These are phyloP conservation scores for Drosophila engyochracea DNA, from an alignment of 2,888 invertebrate genomes.

Conservation along the genomic window DNA sequence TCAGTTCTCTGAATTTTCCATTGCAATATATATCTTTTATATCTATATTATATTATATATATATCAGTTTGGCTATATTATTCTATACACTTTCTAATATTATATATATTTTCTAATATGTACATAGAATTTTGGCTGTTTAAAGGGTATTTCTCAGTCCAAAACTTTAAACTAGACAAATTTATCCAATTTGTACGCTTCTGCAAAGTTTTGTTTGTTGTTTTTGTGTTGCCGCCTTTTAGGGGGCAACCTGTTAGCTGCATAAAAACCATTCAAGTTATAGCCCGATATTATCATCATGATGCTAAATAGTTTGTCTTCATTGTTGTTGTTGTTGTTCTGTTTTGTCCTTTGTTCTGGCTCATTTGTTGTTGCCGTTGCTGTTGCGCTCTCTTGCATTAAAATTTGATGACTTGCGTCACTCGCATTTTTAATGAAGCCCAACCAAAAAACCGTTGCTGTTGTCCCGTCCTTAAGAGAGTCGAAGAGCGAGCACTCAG, in stretches of 20 bases:
- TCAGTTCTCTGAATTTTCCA: not conserved
- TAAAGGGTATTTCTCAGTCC: constrained; percentile 1
- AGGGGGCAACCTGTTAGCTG: constrained; percentile 59
- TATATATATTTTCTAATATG: not conserved
- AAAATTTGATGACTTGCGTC: constrained; percentile 80
- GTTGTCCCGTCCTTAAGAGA: constrained; percentile 19
- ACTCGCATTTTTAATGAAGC: constrained; percentile 74
- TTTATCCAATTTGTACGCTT: constrained; percentile 1
- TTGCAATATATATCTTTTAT: not conserved
- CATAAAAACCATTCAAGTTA: constrained; percentile 46
- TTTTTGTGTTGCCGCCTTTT: constrained; percentile 41
- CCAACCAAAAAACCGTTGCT: constrained; percentile 20
- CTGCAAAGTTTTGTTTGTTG: not conserved
- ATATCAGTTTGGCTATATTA: not conserved
- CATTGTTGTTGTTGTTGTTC: constrained; percentile 7
- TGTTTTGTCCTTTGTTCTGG: constrained; percentile 1
- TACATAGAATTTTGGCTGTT: too few species aligned
- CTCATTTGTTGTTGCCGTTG: constrained; percentile 4
- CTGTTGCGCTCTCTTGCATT: constrained; percentile 54
- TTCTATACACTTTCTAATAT: not conserved
- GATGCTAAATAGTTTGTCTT: constrained; percentile 51
- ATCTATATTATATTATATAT: not conserved
- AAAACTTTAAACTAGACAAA: not conserved
- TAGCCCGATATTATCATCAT: constrained; percentile 50
- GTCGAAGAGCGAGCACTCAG: constrained; percentile 11